A percentile compares a stretch with the other conserved stretches of the same genome.
Evolutionary conservation across 2,888 invertebrate genomes (phyloP).

Genomic region (Labia minor): DNA sequence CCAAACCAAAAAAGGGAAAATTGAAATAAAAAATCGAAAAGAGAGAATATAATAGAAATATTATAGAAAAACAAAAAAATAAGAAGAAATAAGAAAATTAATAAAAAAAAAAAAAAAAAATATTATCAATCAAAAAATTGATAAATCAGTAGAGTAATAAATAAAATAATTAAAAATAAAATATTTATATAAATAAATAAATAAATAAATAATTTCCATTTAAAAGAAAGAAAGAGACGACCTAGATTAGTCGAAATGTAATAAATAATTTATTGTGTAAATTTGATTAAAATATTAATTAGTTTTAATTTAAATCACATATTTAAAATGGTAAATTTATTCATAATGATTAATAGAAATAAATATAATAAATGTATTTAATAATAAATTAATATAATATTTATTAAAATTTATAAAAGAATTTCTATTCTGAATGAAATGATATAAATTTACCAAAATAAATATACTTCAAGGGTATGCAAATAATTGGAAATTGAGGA

Average conservation of each 20-base stretch:
- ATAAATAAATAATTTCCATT: conserved; percentile 23
- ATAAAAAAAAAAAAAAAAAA: conserved; percentile 18
- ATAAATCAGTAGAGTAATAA: conserved; percentile 21
- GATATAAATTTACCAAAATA: neutral
- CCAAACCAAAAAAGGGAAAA: conserved; percentile 21
- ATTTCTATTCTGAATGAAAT: neutral
- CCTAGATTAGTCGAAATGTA: neutral
- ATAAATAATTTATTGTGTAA: neutral
- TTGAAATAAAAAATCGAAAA: conserved; percentile 15
- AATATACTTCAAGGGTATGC: neutral
- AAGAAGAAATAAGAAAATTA: conserved; percentile 18
- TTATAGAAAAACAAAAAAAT: conserved; percentile 17
- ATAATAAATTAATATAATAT: conserved; percentile 17
- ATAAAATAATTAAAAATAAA: conserved; percentile 18
- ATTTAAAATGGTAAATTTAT: conserved; percentile 16
- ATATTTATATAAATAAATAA: conserved; percentile 26
- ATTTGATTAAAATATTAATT: conserved; percentile 1
- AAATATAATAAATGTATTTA: conserved; percentile 22
- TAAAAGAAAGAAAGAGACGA: conserved; percentile 17
- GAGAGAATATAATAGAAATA: conserved; percentile 20
- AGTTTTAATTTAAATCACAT: conserved; percentile 14
- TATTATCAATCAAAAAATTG: too few relatives aligned
- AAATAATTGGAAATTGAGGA: neutral
- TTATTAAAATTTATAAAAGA: neutral
- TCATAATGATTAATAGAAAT: conserved; percentile 23